phyloP scores from a whole-genome alignment of 2,797 vertebrate species.

The Podargus strigoides region DNA sequence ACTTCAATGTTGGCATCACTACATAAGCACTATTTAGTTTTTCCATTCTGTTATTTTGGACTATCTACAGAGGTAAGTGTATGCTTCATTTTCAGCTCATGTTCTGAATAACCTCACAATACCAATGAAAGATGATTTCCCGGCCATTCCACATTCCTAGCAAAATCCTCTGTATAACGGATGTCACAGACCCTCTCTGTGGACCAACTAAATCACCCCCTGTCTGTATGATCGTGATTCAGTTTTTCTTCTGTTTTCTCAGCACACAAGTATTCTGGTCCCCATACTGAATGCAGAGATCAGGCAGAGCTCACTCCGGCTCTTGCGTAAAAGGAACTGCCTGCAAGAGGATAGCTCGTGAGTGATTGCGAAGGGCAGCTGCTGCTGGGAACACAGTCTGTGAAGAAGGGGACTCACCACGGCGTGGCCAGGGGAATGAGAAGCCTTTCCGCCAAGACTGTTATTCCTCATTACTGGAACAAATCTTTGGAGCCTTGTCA shows the following conservation, averaged over 20 bases:
- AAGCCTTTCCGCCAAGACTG: not conserved
- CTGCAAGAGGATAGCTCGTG: rapidly evolving
- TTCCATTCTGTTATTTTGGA: not conserved
- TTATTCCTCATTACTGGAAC: not conserved
- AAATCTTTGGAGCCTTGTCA: not conserved
- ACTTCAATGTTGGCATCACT: not conserved
- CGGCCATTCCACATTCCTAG: not conserved
- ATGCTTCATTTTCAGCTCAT: not conserved
- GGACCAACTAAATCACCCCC: not conserved
- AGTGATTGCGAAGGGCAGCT: not conserved
- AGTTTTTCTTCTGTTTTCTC: not conserved
- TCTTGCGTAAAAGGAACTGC: not conserved
- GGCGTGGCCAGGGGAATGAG: not conserved
- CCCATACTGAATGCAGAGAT: not conserved
- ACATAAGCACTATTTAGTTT: not conserved
- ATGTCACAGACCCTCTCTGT: not conserved
- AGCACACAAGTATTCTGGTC: not conserved
- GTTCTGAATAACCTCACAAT: not conserved
- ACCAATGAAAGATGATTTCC: not conserved
- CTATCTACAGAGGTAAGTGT: not conserved
- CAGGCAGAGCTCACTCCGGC: not conserved
- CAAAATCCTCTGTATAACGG: rapidly evolving
- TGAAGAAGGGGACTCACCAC: rapidly evolving
- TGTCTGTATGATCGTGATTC: not conserved
- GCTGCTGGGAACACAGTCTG: rapidly evolving